phyloP scores from a whole-genome alignment of 2,797 vertebrate genomes.

The Anisognathus igniventris region DNA sequence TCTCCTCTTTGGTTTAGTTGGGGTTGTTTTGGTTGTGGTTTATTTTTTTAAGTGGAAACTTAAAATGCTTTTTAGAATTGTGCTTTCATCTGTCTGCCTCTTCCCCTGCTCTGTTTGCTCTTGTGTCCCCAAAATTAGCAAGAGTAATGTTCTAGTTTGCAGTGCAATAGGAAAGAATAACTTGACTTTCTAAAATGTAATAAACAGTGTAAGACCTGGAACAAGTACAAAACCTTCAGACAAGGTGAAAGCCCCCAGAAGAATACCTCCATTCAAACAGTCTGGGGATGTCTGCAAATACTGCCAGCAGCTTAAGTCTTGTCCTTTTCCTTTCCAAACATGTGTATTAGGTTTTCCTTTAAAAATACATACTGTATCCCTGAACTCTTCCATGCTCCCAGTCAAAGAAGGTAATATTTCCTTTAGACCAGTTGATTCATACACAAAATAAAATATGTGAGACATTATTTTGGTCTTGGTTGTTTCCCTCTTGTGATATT shows the following conservation, averaged over 20 bases:
- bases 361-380: conserved; percentile 29
- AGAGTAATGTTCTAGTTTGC: conserved; percentile 33
- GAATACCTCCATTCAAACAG: conserved; percentile 63
- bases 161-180: conserved; percentile 58
- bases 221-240: conserved; percentile 51
- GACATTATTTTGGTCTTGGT: conserved; percentile 37
- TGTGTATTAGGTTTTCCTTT: conserved; percentile 44
- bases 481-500: conserved; percentile 19
- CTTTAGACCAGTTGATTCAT: conserved; percentile 48
- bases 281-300: conserved; percentile 56
- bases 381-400: neutral
- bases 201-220: conserved; percentile 53
- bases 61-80: neutral
- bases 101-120: conserved; percentile 25
- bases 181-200: conserved; percentile 49
- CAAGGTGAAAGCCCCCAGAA: conserved; percentile 63
- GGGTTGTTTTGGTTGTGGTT: neutral
- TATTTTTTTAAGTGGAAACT: neutral
- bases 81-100: conserved; percentile 31
- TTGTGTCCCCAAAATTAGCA: conserved; percentile 38
- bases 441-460: neutral
- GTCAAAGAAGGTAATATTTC: conserved; percentile 51
- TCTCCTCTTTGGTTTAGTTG: neutral
- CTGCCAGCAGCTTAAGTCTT: conserved; percentile 48
- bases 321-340: conserved; percentile 51